A percentile compares a stretch with the other conserved stretches of the same genome.
Evolutionary conservation across 1,140 invertebrate genomes (phyloP).

Genomic region (Drosophila novamexicana): DNA sequence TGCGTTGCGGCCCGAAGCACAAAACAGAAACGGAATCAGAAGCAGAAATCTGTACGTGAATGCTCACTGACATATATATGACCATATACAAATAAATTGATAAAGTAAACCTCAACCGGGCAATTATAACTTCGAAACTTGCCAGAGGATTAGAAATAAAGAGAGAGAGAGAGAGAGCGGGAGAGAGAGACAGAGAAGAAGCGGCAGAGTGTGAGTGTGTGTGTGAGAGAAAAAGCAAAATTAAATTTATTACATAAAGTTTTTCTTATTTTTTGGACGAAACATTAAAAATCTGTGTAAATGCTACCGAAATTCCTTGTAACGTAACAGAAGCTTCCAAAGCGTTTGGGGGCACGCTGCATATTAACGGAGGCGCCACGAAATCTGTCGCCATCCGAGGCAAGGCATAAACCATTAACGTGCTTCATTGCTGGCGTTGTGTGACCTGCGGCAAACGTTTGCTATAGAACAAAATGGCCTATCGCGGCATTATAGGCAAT

Average conservation of each 20-base stretch:
- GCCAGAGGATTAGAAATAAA: not conserved
- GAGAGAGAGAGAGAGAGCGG: not conserved
- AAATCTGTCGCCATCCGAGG: not conserved
- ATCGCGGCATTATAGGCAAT: slow-evolving; percentile 61
- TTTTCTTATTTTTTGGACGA: not conserved
- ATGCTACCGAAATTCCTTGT: not conserved
- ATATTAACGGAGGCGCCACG: not conserved
- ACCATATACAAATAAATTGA: not conserved
- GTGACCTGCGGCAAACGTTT: slow-evolving; percentile 1
- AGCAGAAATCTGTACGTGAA: not conserved
- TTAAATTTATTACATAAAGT: slow-evolving; percentile 30
- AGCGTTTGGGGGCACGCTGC: not conserved
- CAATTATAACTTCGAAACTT: not conserved
- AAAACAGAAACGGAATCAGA: not conserved
- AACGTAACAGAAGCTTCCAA: not conserved
- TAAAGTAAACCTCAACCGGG: not conserved
- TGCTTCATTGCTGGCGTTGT: not conserved
- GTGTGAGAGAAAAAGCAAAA: slow-evolving; percentile 22
- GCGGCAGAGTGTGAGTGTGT: not conserved
- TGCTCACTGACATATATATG: not conserved
- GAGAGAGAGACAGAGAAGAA: not conserved
- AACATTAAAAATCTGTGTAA: slow-evolving; percentile 4
- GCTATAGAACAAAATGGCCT: slow-evolving; percentile 48
- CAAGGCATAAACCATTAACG: not conserved
- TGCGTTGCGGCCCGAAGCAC: slow-evolving; percentile 30